These are phyloP conservation scores for Pterobdella sp. DNA, from an alignment of 2,888 invertebrate genomes.

Conservation along the genomic window DNA sequence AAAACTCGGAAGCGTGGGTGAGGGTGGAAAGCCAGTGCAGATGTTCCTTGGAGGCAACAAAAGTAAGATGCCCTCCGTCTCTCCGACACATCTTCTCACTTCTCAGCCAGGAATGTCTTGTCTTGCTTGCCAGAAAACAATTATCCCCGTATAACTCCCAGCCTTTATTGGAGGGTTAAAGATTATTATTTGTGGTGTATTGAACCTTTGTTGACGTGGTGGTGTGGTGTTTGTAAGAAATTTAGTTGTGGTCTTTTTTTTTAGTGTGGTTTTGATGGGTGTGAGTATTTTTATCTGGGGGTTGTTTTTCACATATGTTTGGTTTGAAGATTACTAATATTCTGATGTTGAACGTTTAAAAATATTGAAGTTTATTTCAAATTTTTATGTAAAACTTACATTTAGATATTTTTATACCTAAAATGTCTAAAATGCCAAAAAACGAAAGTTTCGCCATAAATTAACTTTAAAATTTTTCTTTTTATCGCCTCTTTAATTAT, in stretches of 20 bases:
- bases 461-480: too few species aligned
- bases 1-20: background rate
- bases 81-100: conserved; percentile 17
- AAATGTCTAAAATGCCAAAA: too few species aligned
- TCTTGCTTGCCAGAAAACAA: conserved; percentile 22
- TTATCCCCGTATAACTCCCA: conserved; percentile 25
- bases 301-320: too few species aligned
- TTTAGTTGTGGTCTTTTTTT: background rate
- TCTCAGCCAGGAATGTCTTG: conserved; percentile 15
- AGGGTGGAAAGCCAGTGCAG: conserved; percentile 24
- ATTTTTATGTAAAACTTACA: too few species aligned
- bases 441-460: too few species aligned
- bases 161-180: background rate
- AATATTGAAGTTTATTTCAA: too few species aligned
- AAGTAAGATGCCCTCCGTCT: conserved; percentile 21
- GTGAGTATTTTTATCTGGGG: background rate
- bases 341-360: too few species aligned
- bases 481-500: too few species aligned
- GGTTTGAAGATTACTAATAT: too few species aligned
- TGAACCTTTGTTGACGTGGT: background rate
- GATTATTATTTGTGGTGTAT: background rate
- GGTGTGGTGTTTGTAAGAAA: background rate
- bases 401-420: too few species aligned
- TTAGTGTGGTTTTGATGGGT: background rate
- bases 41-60: conserved; percentile 18